Percentiles rank a stretch among this genome's conserved stretches.
phyloP scores from a whole-genome alignment of 2,888 invertebrate species.

The Oxytorus armatus region DNA sequence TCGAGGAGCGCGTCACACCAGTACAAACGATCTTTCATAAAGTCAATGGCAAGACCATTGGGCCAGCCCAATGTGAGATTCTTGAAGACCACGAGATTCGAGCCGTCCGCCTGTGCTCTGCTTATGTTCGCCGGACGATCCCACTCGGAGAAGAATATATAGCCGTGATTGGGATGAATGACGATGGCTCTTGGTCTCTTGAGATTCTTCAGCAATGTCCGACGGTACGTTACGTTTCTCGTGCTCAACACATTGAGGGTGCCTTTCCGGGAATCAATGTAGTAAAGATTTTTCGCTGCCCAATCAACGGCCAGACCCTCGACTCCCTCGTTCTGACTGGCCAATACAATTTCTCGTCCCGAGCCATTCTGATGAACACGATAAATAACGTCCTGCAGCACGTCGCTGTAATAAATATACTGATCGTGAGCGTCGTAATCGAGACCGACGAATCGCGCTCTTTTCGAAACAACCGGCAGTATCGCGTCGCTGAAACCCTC shows the following conservation, averaged over 20 bases:
- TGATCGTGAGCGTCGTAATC: slow-evolving; percentile 96
- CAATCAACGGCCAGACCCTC: slow-evolving; percentile 98
- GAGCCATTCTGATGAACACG: slow-evolving; percentile 91
- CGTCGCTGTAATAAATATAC: slow-evolving; percentile 98
- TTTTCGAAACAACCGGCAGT: slow-evolving; percentile 94
- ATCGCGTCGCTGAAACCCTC: slow-evolving; percentile 98
- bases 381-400: slow-evolving; percentile 97
- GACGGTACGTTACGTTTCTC: slow-evolving; percentile 92
- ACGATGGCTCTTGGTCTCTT: slow-evolving; percentile 98
- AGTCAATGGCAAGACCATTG: slow-evolving; percentile 97
- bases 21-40: slow-evolving; percentile 93
- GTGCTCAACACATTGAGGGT: slow-evolving; percentile 97
- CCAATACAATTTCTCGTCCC: slow-evolving; percentile 94
- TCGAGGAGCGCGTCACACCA: slow-evolving; percentile 99
- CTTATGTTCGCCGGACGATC: slow-evolving; percentile 98
- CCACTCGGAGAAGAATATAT: slow-evolving; percentile 98
- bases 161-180: slow-evolving; percentile 97
- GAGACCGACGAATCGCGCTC: slow-evolving; percentile 97
- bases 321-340: slow-evolving; percentile 98
- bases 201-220: slow-evolving; percentile 93
- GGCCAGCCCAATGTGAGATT: slow-evolving; percentile 98
- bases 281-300: slow-evolving; percentile 97
- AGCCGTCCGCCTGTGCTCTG: slow-evolving; percentile 95
- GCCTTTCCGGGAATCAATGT: slow-evolving; percentile 97
- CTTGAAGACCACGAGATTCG: slow-evolving; percentile 93